Base-by-base conservation (phyloP, 2,888 invertebrate genomes). In the Podabrus alpinus region DNA sequence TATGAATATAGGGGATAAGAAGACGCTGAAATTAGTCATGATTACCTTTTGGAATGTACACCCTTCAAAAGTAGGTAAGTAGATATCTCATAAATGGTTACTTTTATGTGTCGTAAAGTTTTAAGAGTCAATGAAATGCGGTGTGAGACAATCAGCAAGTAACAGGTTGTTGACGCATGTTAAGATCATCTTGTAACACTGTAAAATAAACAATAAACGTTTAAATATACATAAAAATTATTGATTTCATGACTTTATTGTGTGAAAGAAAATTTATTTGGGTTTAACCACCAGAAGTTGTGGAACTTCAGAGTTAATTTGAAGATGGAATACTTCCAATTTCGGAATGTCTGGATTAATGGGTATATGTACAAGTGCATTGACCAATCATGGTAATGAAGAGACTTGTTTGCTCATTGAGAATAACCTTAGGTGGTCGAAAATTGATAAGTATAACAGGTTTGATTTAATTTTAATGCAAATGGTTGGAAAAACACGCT, bases 91-190 rank as follows among this genome's bases (percentile, higher is more conserved):
- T 88, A 87, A 87, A 87, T 86, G 87, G 86, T 87, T 87, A 86
- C 85, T 87, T 87, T 87, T 87, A 87, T 87, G 86, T 82, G 84
- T 85, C 86, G 85, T 87, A 87, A 87, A 88, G 84, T 87, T 87
- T 86, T 87, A 87, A 87, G 86, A 86, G 85, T 86, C 86, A 85
- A 86, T 86, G 86, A 86, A 85, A 86, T 82, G 83, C 84, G 85
- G 82, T 84, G 84, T 82, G 85, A 84, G 85, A 85, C 85, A 84
- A 85, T 83, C 83, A 82, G 77, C 78, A 80, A 80, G 79, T 79
- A 80, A 80, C 80, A 80, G 80, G 80, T 80, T 80, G 80, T 75
- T 80, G 77, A 71, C 66, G 71, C 21, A 64, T 70, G 69, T 69
- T 61, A 45, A 45, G 45, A 45, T 45, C 45, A 45, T 45, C 45